A percentile compares a stretch with the other conserved stretches of the same genome.
These are phyloP conservation scores for Limanda limanda DNA, from an alignment of 2,113 vertebrate species.

Conservation along the genomic window DNA sequence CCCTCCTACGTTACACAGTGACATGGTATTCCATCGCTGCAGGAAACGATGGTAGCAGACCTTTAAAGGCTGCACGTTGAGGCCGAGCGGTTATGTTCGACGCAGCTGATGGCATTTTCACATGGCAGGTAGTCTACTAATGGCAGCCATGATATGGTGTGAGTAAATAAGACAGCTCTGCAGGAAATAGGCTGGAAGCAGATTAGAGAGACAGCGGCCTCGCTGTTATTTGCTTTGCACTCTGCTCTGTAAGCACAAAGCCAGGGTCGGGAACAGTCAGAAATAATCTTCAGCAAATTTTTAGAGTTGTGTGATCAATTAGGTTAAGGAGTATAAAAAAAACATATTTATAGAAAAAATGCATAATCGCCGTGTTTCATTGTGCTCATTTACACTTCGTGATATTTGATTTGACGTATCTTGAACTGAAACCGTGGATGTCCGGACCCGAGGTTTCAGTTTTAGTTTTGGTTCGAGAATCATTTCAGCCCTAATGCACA, in stretches of 20 bases:
- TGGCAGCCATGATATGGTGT: conserved; percentile 38
- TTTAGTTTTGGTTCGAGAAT: background rate
- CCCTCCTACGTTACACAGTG: background rate
- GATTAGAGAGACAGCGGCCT: conserved; percentile 44
- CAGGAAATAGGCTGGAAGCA: conserved; percentile 51
- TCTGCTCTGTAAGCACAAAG: conserved; percentile 9
- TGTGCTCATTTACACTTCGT: background rate
- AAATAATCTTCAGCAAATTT: conserved; percentile 11
- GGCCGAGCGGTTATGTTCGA: background rate
- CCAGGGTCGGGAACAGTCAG: conserved; percentile 8
- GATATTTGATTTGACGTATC: no score
- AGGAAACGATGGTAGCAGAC: conserved; percentile 46
- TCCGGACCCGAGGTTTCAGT: no score
- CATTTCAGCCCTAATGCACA: background rate
- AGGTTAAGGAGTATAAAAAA: conserved; percentile 16
- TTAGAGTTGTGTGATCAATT: background rate
- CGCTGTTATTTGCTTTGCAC: conserved; percentile 8
- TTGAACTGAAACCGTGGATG: no score
- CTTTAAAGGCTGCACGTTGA: conserved; percentile 40
- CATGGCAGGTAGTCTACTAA: conserved; percentile 55
- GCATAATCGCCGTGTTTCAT: background rate
- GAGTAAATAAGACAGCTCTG: conserved; percentile 44
- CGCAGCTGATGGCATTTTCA: conserved; percentile 60
- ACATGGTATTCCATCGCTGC: conserved; percentile 24
- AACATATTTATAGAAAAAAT: background rate